Percentiles rank a stretch among this genome's conserved stretches.
Evolutionary conservation across 2,888 invertebrate species (phyloP).

Genomic region (Zelleria hepariella): DNA sequence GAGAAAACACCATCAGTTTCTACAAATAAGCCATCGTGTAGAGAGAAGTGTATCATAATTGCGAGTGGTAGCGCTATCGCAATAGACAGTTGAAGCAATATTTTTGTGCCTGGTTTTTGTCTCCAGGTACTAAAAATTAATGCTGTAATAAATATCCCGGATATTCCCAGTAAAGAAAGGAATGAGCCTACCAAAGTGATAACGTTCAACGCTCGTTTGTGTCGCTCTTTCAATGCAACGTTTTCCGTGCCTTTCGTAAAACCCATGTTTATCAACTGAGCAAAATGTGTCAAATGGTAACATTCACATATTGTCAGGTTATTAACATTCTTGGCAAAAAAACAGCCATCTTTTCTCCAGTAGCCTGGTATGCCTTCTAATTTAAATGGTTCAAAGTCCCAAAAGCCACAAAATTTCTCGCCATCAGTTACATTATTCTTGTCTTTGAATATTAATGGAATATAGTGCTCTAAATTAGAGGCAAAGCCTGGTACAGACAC

Average conservation of each 20-base stretch:
- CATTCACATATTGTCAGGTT: conserved; percentile 56
- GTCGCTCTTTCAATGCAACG: conserved; percentile 20
- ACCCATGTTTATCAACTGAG: conserved; percentile 60
- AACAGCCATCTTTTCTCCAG: conserved; percentile 73
- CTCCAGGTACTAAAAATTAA: conserved; percentile 73
- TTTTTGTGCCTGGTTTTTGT: conserved; percentile 74
- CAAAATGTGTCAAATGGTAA: conserved; percentile 74
- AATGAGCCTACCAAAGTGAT: conserved; percentile 73
- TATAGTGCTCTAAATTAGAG: conserved; percentile 62
- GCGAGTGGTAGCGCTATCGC: conserved; percentile 74
- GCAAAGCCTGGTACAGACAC: conserved; percentile 73
- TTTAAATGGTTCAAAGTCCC: conserved; percentile 59
- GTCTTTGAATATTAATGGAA: conserved; percentile 66
- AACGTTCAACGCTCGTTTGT: conserved; percentile 62
- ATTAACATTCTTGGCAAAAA: conserved; percentile 31
- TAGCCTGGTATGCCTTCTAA: conserved; percentile 33
- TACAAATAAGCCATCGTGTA: conserved; percentile 36
- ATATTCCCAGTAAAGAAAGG: conserved; percentile 70
- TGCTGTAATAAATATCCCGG: conserved; percentile 73
- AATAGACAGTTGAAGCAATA: conserved; percentile 75
- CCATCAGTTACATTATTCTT: conserved; percentile 18
- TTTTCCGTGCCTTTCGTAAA: conserved; percentile 15
- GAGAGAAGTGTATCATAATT: conserved; percentile 47
- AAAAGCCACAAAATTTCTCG: conserved; percentile 64
- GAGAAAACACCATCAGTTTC: conserved; percentile 25